phyloP scores from a whole-genome alignment of 2,888 invertebrate genomes.

The Dione juno region DNA sequence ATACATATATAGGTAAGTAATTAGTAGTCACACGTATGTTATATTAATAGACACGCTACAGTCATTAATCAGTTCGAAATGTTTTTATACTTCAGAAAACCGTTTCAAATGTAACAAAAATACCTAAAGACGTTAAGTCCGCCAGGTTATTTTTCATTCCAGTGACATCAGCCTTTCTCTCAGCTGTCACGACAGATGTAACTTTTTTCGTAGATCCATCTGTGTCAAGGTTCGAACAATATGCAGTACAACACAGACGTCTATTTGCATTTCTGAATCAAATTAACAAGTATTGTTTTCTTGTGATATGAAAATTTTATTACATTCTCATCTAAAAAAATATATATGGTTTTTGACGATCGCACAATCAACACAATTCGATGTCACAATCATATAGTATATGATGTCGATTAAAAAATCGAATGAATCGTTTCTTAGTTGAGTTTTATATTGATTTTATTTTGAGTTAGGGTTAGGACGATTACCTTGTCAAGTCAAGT shows the following conservation, averaged over 20 bases:
- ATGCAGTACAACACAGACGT: slow-evolving; percentile 5
- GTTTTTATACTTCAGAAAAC: slow-evolving; percentile 11
- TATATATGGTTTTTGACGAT: no score
- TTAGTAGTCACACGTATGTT: background rate
- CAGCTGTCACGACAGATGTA: slow-evolving; percentile 8
- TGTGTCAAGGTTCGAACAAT: slow-evolving; percentile 28
- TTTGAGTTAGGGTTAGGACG: no score
- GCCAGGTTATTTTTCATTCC: slow-evolving; percentile 26
- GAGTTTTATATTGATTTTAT: no score
- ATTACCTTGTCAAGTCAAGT: no score
- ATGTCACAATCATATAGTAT: no score
- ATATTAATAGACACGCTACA: background rate
- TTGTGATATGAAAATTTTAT: background rate
- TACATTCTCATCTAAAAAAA: no score
- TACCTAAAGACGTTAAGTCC: slow-evolving; percentile 25
- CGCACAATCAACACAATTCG: no score
- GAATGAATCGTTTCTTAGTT: no score
- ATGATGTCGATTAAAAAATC: no score
- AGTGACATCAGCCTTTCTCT: slow-evolving; percentile 25
- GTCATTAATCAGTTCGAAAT: background rate
- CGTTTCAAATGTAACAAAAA: slow-evolving; percentile 31
- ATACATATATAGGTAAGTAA: background rate
- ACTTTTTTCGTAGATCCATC: slow-evolving; percentile 23
- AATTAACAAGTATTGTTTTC: background rate
- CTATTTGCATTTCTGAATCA: slow-evolving; percentile 15